Evolutionary conservation across 2,888 invertebrate genomes (phyloP).

Genomic region (Alcis repandata): DNA sequence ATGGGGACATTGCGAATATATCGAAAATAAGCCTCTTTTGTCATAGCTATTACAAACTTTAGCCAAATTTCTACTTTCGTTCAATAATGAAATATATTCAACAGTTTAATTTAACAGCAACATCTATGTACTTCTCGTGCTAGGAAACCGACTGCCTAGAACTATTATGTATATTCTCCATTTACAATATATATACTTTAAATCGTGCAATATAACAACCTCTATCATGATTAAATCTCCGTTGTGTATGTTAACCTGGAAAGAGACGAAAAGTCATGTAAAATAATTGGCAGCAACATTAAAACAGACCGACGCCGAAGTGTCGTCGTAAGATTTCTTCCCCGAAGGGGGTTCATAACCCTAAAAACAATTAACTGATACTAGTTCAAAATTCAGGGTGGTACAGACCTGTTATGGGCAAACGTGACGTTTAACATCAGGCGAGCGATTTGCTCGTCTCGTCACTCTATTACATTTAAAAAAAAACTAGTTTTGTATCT

Average conservation of each 20-base stretch:
- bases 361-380: no score
- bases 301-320: no score
- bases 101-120: background rate
- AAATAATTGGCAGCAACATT: background rate
- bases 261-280: constrained; percentile 13
- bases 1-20: no score
- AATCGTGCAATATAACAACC: constrained; percentile 51
- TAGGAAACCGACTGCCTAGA: constrained; percentile 23
- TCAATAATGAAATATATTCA: background rate
- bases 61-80: background rate
- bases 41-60: background rate
- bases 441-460: no score
- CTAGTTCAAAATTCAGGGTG: no score
- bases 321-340: no score
- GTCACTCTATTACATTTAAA: no score
- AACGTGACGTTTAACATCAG: no score
- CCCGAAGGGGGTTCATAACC: no score
- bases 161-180: constrained; percentile 33
- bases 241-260: constrained; percentile 50
- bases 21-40: background rate
- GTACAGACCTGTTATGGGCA: no score
- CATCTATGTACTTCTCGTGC: constrained; percentile 23
- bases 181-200: constrained; percentile 54
- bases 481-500: no score
- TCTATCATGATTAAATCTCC: constrained; percentile 51